These are phyloP conservation scores for Pollimyrus isidori DNA, from an alignment of 2,113 vertebrate species.

Conservation along the genomic window DNA sequence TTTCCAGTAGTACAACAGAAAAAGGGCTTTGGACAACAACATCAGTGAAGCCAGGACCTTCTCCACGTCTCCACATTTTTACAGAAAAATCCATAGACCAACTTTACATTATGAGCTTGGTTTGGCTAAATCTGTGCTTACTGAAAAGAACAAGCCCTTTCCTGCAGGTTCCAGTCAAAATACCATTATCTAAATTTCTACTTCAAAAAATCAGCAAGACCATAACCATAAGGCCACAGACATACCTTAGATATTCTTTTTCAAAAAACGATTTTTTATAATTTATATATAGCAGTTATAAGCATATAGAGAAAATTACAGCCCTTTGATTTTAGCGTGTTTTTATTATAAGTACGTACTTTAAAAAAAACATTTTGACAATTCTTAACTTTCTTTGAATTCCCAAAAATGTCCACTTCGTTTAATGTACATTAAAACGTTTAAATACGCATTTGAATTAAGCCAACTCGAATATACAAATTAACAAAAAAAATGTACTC, in stretches of 20 bases:
- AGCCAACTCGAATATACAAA: background rate
- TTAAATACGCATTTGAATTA: background rate
- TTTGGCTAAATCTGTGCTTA: background rate
- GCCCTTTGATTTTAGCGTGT: background rate
- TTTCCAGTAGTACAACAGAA: slow-evolving; percentile 95
- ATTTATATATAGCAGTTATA: background rate
- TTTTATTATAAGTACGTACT: background rate
- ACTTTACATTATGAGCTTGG: background rate
- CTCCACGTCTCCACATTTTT: background rate
- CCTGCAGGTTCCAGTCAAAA: background rate
- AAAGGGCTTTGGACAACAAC: slow-evolving; percentile 88
- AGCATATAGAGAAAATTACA: background rate
- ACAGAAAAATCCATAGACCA: background rate
- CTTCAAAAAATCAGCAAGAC: background rate
- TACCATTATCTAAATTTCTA: background rate
- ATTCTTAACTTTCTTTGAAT: background rate
- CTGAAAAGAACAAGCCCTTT: background rate
- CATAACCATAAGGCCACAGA: background rate
- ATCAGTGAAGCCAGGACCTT: slow-evolving; percentile 28
- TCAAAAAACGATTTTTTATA: background rate
- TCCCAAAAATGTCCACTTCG: background rate
- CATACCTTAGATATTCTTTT: background rate
- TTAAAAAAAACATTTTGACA: background rate
- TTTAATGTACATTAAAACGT: background rate
- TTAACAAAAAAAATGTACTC: background rate